phyloP scores from a whole-genome alignment of 2,797 vertebrate species.

The Molossus molossus region DNA sequence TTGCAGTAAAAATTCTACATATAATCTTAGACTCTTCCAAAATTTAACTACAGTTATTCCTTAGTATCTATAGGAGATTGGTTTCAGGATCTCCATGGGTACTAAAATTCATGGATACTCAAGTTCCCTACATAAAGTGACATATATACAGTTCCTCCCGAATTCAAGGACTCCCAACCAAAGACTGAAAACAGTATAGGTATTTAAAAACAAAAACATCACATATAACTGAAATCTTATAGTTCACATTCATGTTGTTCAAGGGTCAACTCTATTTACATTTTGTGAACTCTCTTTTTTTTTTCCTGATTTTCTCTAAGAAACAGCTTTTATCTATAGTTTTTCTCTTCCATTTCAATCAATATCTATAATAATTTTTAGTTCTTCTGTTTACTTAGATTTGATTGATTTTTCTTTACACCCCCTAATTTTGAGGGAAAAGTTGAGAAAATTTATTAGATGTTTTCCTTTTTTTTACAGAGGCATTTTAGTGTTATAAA shows the following conservation, averaged over 20 bases:
- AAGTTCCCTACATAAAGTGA: background rate
- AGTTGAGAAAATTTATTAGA: background rate
- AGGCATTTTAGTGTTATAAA: background rate
- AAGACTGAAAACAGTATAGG: background rate
- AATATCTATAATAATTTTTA: background rate
- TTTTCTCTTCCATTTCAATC: background rate
- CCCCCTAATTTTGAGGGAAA: background rate
- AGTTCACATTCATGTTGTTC: background rate
- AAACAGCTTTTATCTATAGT: background rate
- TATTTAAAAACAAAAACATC: background rate
- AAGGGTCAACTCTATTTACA: background rate
- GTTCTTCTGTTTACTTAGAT: background rate
- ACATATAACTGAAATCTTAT: background rate
- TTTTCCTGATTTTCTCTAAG: background rate
- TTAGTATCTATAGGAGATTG: background rate
- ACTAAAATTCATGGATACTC: background rate
- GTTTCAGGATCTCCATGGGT: background rate
- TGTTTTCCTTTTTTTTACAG: background rate
- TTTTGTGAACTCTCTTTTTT: background rate
- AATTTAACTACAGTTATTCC: background rate
- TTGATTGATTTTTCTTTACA: background rate
- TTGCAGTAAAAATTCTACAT: background rate
- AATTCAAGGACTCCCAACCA: background rate
- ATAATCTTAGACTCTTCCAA: background rate
- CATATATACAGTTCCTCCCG: background rate